Base-by-base conservation (phyloP, 2,888 invertebrate genomes). In the Drosophila neonasuta region DNA sequence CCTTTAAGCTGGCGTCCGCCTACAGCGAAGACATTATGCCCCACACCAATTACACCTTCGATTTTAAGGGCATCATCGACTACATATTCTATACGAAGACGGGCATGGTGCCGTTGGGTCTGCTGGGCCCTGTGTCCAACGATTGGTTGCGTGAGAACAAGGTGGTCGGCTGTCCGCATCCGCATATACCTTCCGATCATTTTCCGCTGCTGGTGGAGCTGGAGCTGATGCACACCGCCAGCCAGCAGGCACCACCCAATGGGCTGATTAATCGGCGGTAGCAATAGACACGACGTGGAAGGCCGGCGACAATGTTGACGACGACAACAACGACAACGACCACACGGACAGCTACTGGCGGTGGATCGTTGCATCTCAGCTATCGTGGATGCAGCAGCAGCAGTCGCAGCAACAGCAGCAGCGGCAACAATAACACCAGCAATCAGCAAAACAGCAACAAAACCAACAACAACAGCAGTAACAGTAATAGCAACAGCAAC, bases 11-110 rank as follows among this genome's bases (percentile, higher is more conserved):
- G 79, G 96, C 97, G 68, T 97, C 97, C 71, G 98, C 99, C 62
- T 99, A 99, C 92, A 96, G 96, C 90, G 96, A 96, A 90, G 96
- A 97, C 89, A 96, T 97, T 88, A 98, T 99, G 97, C 97, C 97
- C 73, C 98, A 97, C 91, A 99, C 99, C 74, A 99, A 99, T 92
- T 99, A 98, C 91, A 99, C 99, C 89, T 98, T 97, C 92, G 99
- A 99, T 92, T 99, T 99, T 92, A 98, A 99, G 92, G 99, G 99
- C 84, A 97, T 99, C 91, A 99, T 99, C 90, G 99, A 99, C 92
- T 99, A 99, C 93, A 98, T 99, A 91, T 99, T 99, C 93, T 98
- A 97, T 91, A 97, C 98, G 77, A 97, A 97, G 90, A 96, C 97
- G 90, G 96, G 96, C 89, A 97, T 99, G 96, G 96, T 96, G 86